Evolutionary conservation across 2,888 invertebrate genomes (phyloP), one percentile per base, ranked within the genome.

Genomic region (Chorisops tibialis): DNA sequence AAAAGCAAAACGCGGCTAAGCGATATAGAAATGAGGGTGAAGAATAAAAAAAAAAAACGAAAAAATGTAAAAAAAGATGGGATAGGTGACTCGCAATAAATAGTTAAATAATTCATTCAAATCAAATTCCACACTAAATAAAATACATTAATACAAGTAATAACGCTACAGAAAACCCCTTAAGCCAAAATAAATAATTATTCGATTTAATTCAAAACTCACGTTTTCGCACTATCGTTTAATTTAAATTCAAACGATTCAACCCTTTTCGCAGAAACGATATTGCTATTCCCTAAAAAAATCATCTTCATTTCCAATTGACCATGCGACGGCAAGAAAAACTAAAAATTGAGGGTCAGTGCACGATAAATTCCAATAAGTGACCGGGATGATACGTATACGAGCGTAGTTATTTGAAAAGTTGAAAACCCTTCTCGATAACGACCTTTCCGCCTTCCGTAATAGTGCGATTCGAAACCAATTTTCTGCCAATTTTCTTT

Each of bases 401-500:
- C n/a, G n/a, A n/a, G n/a, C n/a, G n/a, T n/a, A n/a, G n/a, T n/a
- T n/a, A 30, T 16, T n/a, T 16, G 49, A 50, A 50, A 50, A 30
- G 24, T 35, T 47, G 35, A 19, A 50, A 35, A 50, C 49, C 49
- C 35, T 50, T 50, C 24, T 35, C 49, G 16, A 18, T 50, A 50
- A 50, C 49, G 49, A 50, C 49, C 2, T 6, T 30, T 3, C 16
- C 30, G 30, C 30, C 30, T 1, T n/a, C n/a, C 2, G 30, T 30
- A 30, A 7, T 5, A 14, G 49, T 50, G 49, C 49, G 49, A 30
- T 50, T 50, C 21, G 49, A 50, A 50, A 50, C 49, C 49, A 50
- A 50, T 50, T 50, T 50, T n/a, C 49, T 50, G 49, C 49, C 49
- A 50, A 50, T 50, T 50, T 50, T 50, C 49, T 14, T 7, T 30